These are phyloP conservation scores for Eucidaris tribuloides DNA, from an alignment of 35 echinoderm and acorn worm species.

Conservation along the genomic window DNA sequence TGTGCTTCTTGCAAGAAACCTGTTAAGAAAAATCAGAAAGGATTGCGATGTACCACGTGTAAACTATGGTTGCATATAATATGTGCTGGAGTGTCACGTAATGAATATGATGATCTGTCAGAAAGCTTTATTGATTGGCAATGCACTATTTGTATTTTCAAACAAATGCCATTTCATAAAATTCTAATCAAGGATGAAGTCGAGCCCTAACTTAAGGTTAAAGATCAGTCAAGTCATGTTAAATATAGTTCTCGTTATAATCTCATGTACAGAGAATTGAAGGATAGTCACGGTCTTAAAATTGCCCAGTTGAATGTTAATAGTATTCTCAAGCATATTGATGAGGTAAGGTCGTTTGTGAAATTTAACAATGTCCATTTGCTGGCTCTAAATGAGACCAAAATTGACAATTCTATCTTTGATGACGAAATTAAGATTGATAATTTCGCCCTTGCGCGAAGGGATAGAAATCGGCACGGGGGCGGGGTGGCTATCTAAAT, in stretches of 20 bases:
- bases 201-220: not conserved
- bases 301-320: not conserved
- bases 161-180: constrained; percentile 6
- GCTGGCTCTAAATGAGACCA: constrained; percentile 28
- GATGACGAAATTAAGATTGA: constrained; percentile 13
- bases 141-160: not conserved
- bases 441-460: constrained; percentile 10
- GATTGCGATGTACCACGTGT: not conserved
- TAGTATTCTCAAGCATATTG: constrained; percentile 6
- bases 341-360: constrained; percentile 1
- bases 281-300: not conserved
- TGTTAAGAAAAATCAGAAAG: no score
- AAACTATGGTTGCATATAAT: not conserved
- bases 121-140: not conserved
- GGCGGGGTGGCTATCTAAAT: constrained; percentile 42
- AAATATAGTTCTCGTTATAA: not conserved
- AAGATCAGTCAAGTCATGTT: not conserved
- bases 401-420: constrained; percentile 6
- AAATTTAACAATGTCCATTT: not conserved
- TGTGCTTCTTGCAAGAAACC: no score
- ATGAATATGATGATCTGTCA: not conserved
- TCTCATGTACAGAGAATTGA: not conserved
- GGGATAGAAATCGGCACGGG: constrained; percentile 28
- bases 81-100: not conserved
- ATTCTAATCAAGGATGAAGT: not conserved